These are phyloP conservation scores for Dynastes grantii DNA, from an alignment of 2,888 invertebrate genomes.

Conservation along the genomic window DNA sequence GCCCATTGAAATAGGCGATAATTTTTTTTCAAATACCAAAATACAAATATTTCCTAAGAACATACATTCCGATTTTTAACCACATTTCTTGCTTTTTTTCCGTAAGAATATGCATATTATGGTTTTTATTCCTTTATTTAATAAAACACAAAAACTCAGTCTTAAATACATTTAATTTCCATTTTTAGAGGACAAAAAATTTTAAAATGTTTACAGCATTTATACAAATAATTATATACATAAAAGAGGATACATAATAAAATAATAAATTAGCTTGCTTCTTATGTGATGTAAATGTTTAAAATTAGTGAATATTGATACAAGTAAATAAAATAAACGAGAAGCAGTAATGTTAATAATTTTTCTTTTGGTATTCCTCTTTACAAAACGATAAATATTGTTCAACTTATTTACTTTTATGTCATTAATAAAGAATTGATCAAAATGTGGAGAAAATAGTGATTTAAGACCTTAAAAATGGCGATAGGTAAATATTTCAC, in stretches of 20 bases:
- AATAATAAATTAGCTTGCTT: conserved; percentile 8
- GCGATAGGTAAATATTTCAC: too few relatives aligned
- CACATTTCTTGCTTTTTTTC: not conserved
- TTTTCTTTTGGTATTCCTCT: not conserved
- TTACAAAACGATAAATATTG: too few relatives aligned
- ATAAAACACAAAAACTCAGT: conserved; percentile 28
- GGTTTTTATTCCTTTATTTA: not conserved
- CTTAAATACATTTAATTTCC: conserved; percentile 47
- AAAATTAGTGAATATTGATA: conserved; percentile 8
- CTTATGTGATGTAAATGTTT: conserved; percentile 21
- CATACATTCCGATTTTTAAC: too few relatives aligned
- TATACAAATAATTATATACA: conserved; percentile 40
- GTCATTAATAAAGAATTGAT: too few relatives aligned
- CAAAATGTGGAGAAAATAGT: too few relatives aligned
- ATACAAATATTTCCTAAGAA: too few relatives aligned
- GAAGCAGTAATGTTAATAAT: not conserved
- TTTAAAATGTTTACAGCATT: conserved; percentile 43
- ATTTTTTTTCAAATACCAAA: too few relatives aligned
- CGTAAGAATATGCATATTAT: not conserved
- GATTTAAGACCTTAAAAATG: too few relatives aligned
- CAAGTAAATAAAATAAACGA: not conserved
- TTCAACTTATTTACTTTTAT: too few relatives aligned
- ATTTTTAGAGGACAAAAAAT: conserved; percentile 47
- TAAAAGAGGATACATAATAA: conserved; percentile 2
- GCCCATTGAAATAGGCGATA: too few relatives aligned